phyloP scores from a whole-genome alignment of 2,113 vertebrate species.

The human region GRCh38 chr1:5278501-5279000 shows the following conservation, averaged over 20 bases:
- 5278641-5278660: background rate
- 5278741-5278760: rapidly evolving
- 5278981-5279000: rapidly evolving
- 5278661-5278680: rapidly evolving
- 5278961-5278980: background rate
- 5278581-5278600: rapidly evolving
- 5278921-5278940: background rate
- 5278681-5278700: background rate
- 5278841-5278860: background rate
- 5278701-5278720: background rate
- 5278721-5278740: background rate
- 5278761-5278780: background rate
- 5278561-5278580: background rate
- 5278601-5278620: background rate
- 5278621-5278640: rapidly evolving
- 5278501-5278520: background rate
- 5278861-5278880: background rate
- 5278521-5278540: background rate
- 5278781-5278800: no score
- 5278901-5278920: background rate
- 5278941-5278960: rapidly evolving
- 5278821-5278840: rapidly evolving
- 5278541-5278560: no score
- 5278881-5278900: background rate
- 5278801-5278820: background rate